phyloP scores from a whole-genome alignment of 2,797 vertebrate species.

The Danio kyathit region DNA sequence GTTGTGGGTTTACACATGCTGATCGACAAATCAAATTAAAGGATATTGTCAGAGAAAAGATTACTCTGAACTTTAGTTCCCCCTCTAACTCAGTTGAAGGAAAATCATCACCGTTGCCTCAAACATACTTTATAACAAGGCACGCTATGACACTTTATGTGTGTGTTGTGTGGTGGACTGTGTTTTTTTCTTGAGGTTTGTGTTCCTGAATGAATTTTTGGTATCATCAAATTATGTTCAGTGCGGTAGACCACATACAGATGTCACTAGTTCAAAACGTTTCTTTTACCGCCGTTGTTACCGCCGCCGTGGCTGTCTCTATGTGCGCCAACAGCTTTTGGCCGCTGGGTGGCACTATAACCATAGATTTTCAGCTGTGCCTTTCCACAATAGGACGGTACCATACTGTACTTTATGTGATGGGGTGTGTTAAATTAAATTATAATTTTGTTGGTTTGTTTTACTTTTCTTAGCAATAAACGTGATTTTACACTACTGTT shows the following conservation, averaged over 20 bases:
- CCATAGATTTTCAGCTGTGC: too few species aligned
- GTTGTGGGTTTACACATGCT: conserved; percentile 36
- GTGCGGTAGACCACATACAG: background rate
- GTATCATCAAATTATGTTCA: background rate
- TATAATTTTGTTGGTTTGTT: too few species aligned
- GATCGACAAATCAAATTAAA: conserved; percentile 56
- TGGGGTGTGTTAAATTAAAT: too few species aligned
- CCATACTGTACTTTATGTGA: too few species aligned
- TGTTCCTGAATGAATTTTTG: background rate
- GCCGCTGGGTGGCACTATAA: too few species aligned
- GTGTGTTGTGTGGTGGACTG: background rate
- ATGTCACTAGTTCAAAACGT: too few species aligned
- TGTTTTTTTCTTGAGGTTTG: background rate
- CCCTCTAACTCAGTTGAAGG: background rate
- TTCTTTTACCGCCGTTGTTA: too few species aligned
- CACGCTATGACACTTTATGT: background rate
- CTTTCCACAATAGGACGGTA: too few species aligned
- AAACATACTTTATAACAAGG: background rate
- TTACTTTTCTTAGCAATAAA: too few species aligned
- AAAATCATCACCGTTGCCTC: background rate
- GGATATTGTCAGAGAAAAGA: conserved; percentile 52
- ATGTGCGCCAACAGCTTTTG: too few species aligned
- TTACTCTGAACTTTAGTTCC: conserved; percentile 41
- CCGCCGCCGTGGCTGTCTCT: too few species aligned
- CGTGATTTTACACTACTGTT: too few species aligned